Evolutionary conservation across 2,888 invertebrate species (phyloP).

Genomic region (Acrobasis repandana): DNA sequence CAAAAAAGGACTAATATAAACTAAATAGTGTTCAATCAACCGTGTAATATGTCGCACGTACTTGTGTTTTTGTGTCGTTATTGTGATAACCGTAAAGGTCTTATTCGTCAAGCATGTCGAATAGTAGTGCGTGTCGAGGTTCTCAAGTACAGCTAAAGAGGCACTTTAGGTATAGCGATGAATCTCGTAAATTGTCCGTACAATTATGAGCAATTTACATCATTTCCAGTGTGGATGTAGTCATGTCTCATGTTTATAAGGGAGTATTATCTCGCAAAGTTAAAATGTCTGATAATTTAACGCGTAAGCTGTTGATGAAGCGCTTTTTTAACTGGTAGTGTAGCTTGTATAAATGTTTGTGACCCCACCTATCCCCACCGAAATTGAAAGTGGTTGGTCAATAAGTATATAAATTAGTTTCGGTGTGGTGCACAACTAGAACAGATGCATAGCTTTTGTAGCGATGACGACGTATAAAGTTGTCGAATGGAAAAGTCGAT

Average conservation of each 20-base stretch:
- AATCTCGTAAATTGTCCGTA: conserved; percentile 18
- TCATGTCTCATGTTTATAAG: conserved; percentile 10
- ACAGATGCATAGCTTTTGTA: conserved; percentile 8
- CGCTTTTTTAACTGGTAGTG: conserved; percentile 11
- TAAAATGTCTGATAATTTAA: conserved; percentile 16
- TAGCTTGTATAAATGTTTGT: conserved; percentile 10
- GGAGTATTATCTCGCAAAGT: conserved; percentile 10
- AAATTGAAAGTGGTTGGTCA: conserved; percentile 19
- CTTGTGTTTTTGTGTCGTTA: conserved; percentile 12
- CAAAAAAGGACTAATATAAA: conserved; percentile 64
- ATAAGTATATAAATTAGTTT: conserved; percentile 8
- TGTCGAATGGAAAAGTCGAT: conserved; percentile 3
- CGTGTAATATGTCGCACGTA: conserved; percentile 20
- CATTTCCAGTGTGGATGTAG: conserved; percentile 18
- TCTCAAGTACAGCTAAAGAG: conserved; percentile 13
- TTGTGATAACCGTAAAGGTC: conserved; percentile 14
- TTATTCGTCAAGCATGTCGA: conserved; percentile 20
- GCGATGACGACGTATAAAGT: conserved; percentile 7
- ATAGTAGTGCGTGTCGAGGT: conserved; percentile 17
- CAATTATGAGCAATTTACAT: conserved; percentile 20
- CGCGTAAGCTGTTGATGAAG: conserved; percentile 5
- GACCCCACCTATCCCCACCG: conserved; percentile 21
- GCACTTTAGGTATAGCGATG: conserved; percentile 17
- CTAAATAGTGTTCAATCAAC: conserved; percentile 16
- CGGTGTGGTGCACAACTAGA: not conserved